These are phyloP conservation scores for Ellobius talpinus DNA, from an alignment of 2,113 vertebrate species.

Conservation along the genomic window DNA sequence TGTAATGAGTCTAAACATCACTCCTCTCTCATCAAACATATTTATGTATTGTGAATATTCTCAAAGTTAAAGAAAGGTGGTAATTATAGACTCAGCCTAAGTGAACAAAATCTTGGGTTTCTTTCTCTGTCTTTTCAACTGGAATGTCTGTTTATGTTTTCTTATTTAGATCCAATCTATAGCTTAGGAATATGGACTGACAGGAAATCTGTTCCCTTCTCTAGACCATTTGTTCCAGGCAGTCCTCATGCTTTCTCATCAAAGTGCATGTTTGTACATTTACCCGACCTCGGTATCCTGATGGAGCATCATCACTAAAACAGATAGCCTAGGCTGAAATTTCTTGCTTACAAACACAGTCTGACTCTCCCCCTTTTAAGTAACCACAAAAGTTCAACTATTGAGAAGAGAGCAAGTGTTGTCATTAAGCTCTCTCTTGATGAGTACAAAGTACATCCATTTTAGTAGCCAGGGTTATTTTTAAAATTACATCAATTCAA, in stretches of 20 bases:
- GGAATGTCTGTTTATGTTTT: neutral
- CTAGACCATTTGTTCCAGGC: neutral
- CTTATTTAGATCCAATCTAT: slow-evolving; percentile 23
- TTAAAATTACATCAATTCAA: slow-evolving; percentile 54
- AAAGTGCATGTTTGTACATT: neutral
- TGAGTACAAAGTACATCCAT: slow-evolving; percentile 60
- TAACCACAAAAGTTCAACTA: neutral
- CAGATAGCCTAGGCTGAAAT: slow-evolving; percentile 9
- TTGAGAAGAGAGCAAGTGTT: slow-evolving; percentile 60
- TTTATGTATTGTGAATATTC: neutral
- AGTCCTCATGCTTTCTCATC: neutral
- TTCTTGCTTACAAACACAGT: slow-evolving; percentile 40
- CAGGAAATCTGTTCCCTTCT: neutral
- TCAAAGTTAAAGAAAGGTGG: neutral
- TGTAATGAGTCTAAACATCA: neutral
- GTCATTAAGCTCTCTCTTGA: slow-evolving; percentile 42
- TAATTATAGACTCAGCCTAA: neutral
- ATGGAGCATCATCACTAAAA: neutral
- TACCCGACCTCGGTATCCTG: neutral
- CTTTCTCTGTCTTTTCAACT: neutral
- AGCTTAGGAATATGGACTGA: neutral
- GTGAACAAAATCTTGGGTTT: slow-evolving; percentile 18
- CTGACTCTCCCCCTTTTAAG: slow-evolving; percentile 55
- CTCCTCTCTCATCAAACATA: slow-evolving; percentile 20
- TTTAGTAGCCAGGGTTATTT: slow-evolving; percentile 71